Evolutionary conservation across 1,140 invertebrate species (phyloP).

Genomic region (Hyphantria cunea): DNA sequence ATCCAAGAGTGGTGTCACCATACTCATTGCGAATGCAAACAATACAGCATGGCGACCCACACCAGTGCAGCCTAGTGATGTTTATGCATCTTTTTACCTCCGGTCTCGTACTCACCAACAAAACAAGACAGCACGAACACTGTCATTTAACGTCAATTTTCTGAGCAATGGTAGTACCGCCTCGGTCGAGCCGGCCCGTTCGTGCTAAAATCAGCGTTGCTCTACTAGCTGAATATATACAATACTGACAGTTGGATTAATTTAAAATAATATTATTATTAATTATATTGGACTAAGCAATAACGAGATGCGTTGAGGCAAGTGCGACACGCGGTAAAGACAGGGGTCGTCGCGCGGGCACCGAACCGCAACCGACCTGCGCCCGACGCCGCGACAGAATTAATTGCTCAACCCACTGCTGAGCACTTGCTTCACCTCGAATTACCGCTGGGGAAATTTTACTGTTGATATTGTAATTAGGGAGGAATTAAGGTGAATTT

Average conservation of each 20-base stretch:
- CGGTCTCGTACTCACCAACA: too few species aligned
- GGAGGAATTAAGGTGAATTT: conserved; percentile 8
- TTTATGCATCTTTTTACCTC: too few species aligned
- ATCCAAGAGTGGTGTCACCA: too few species aligned
- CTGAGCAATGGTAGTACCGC: too few species aligned
- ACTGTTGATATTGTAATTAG: conserved; percentile 19
- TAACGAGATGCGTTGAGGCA: conserved; percentile 18
- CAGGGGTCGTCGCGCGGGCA: conserved; percentile 26
- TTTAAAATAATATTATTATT: neutral
- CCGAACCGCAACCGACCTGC: conserved; percentile 33
- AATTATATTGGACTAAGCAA: conserved; percentile 1
- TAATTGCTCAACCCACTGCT: conserved; percentile 22
- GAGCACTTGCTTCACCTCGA: conserved; percentile 6
- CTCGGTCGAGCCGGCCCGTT: too few species aligned
- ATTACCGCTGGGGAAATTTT: conserved; percentile 18
- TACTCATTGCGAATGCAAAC: too few species aligned
- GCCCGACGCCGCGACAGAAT: conserved; percentile 22
- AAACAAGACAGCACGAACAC: too few species aligned
- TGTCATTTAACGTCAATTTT: too few species aligned
- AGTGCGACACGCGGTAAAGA: conserved; percentile 27
- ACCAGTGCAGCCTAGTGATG: too few species aligned
- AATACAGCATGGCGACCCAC: too few species aligned
- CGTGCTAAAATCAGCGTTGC: too few species aligned
- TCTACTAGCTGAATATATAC: neutral
- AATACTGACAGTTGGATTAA: too few species aligned